Percentiles rank a stretch among this genome's conserved stretches.
Evolutionary conservation across 2,888 invertebrate genomes (phyloP).

Genomic region (Cactoblastis cactorum): DNA sequence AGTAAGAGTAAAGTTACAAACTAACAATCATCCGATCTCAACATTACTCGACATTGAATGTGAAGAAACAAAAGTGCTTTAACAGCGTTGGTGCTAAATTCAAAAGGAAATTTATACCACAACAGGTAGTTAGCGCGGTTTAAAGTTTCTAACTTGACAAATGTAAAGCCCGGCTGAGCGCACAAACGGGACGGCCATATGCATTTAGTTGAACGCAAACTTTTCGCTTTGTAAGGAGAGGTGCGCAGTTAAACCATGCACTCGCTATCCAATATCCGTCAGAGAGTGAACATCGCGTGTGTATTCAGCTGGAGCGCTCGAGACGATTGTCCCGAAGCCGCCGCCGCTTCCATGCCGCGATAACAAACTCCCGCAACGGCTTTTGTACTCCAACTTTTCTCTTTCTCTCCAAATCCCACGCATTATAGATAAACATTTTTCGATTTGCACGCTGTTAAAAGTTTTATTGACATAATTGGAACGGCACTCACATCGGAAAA

Average conservation of each 20-base stretch:
- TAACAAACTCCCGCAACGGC: constrained; percentile 51
- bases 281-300: constrained; percentile 46
- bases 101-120: constrained; percentile 20
- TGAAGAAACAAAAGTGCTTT: constrained; percentile 9
- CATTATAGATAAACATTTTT: constrained; percentile 46
- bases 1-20: neutral
- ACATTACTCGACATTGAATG: constrained; percentile 2
- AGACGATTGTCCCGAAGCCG: constrained; percentile 27
- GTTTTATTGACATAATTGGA: constrained; percentile 48
- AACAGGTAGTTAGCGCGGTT: constrained; percentile 39
- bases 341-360: constrained; percentile 36
- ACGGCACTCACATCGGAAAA: constrained; percentile 29
- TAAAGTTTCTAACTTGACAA: constrained; percentile 54
- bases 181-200: constrained; percentile 53
- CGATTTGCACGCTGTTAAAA: constrained; percentile 37
- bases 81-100: constrained; percentile 8
- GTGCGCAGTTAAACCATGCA: constrained; percentile 57
- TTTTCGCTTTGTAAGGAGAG: constrained; percentile 67
- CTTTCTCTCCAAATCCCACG: constrained; percentile 29
- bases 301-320: constrained; percentile 46
- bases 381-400: constrained; percentile 39
- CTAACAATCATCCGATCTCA: constrained; percentile 6
- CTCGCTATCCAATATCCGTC: constrained; percentile 63
- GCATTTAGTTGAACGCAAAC: constrained; percentile 66
- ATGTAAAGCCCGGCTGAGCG: constrained; percentile 50